These are phyloP conservation scores for Ceratothoa steindachneri DNA, from an alignment of 2,888 invertebrate species.

Conservation along the genomic window DNA sequence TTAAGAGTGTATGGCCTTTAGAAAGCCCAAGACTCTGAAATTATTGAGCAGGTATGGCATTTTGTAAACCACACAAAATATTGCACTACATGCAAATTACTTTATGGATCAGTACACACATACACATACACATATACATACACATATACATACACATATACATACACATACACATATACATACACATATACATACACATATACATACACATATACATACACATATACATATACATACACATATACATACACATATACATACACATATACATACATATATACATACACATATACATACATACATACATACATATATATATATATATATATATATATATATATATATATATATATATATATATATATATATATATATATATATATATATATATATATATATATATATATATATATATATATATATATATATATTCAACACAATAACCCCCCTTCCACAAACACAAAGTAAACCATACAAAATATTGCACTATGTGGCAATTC, in stretches of 20 bases:
- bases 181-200: conserved; percentile 11
- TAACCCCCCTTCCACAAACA: no score
- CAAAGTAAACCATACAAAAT: no score
- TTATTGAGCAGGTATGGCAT: no score
- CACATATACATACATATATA: not conserved
- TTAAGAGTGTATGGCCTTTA: no score
- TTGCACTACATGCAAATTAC: no score
- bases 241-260: conserved; percentile 4
- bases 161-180: conserved; percentile 10
- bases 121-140: not conserved
- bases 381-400: conserved; percentile 10
- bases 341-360: conserved; percentile 6
- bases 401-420: conserved; percentile 5
- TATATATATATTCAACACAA: conserved; percentile 2
- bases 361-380: conserved; percentile 1
- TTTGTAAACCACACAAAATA: no score
- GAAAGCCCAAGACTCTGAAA: no score
- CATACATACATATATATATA: not conserved
- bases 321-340: not conserved
- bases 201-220: no score
- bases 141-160: conserved; percentile 12
- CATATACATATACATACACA: no score
- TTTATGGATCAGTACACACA: no score
- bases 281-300: not conserved
- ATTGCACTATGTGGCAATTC: no score